Evolutionary conservation across 2,797 vertebrate species (phyloP), one percentile per base, ranked within the genome.

Genomic region (Cirrhinus mrigala): DNA sequence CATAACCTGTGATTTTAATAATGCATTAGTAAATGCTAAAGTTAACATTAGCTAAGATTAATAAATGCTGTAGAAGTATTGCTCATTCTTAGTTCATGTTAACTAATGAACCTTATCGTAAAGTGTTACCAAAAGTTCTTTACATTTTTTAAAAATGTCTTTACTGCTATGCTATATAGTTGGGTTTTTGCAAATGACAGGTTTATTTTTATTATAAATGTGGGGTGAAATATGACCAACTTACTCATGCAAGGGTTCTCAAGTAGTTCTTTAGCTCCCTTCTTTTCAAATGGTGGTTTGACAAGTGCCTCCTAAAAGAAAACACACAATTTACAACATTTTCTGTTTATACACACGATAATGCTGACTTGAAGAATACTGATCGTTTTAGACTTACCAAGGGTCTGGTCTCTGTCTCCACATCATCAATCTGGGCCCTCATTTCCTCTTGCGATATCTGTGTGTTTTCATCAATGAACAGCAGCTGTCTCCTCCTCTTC

Each of bases 401-500:
- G 1, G 0, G 4, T 56, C 24, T 89, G 86, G 94, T 95, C 79
- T 94, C 88, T 0, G 22, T 78, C 52, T 68, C 77, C 3, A 82
- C 87, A 83, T 94, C 12, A 2, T 77, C 0, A 8, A 95, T 90
- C 90, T 88, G 91, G 82, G 76, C 48, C 89, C 90, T 89, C 88
- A 90, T 88, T 85, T 24, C 88, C 15, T 92, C 90, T 70, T 91
- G 37, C 1, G 92, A 11, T 80, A 96, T 79, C 92, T 95, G 95
- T 0, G 93, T 95, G 44, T 92, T 86, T 3, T 90, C 66, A 81
- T 96, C 95, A 0, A 93, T 90, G 89, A 96, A 95, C 83, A 92
- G 48, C 78, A 95, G 92, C 91, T 95, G 94, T 87, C 93, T 93
- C 85, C 82, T 92, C 86, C 89, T 92, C 88, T 86, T 91, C 76